Conservation (phyloP, 2,797 vertebrate genomes). For the Protonibea diacanthus region DNA sequence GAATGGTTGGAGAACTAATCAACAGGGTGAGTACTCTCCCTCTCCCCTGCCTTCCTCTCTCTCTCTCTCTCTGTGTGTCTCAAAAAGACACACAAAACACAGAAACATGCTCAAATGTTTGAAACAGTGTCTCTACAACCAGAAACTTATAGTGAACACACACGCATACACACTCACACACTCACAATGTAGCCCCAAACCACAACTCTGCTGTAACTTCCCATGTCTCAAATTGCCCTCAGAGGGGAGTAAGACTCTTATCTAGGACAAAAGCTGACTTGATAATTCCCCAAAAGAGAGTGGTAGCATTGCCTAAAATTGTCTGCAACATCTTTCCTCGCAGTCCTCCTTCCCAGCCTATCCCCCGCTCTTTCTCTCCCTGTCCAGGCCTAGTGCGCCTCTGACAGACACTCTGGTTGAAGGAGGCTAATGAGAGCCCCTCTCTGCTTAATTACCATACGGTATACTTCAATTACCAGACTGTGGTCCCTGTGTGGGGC, state of each 20-base stretch:
- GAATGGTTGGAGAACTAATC: slow-evolving; percentile 97
- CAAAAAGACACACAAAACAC: slow-evolving; percentile 27
- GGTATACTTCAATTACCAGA: slow-evolving; percentile 83
- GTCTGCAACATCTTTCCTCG: slow-evolving; percentile 52
- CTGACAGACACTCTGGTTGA: slow-evolving; percentile 75
- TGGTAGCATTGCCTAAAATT: slow-evolving; percentile 62
- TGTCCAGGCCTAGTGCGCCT: slow-evolving; percentile 52
- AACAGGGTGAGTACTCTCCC: slow-evolving; percentile 87
- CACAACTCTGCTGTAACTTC: slow-evolving; percentile 74
- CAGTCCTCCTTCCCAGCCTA: slow-evolving; percentile 19
- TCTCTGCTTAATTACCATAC: slow-evolving; percentile 82
- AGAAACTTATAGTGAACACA: slow-evolving; percentile 38
- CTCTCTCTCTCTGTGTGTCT: neutral
- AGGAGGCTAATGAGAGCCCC: slow-evolving; percentile 80
- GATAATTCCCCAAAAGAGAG: slow-evolving; percentile 78
- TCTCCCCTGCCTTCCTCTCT: neutral
- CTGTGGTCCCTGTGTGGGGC: slow-evolving; percentile 75
- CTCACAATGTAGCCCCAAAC: slow-evolving; percentile 66
- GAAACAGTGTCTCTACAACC: slow-evolving; percentile 39
- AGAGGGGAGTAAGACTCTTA: slow-evolving; percentile 75
- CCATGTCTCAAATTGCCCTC: slow-evolving; percentile 77
- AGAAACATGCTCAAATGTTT: slow-evolving; percentile 43
- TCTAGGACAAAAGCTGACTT: slow-evolving; percentile 82
- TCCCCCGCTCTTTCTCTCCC: slow-evolving; percentile 3
- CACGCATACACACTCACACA: slow-evolving; percentile 32